Percentiles rank a stretch among this genome's conserved stretches.
Evolutionary conservation across 30 jellyfish, hydroid and myxozoan genomes (phyloP).

Genomic region (Chironex yamaguchii): DNA sequence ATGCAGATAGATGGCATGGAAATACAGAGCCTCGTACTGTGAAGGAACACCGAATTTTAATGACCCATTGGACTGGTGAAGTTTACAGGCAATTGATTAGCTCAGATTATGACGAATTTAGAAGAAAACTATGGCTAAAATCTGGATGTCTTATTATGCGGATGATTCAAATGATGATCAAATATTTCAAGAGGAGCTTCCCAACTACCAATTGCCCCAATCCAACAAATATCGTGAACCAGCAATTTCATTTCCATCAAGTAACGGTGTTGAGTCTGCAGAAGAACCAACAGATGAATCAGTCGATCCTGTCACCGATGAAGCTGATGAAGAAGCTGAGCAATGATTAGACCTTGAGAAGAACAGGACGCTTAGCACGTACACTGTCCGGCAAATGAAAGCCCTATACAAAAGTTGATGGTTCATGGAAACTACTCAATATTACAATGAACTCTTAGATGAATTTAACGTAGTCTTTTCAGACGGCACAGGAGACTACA

Average conservation of each 20-base stretch:
- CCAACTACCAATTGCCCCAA: too few relatives aligned
- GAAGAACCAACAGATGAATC: too few relatives aligned
- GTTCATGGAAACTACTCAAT: neutral
- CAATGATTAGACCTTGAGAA: neutral
- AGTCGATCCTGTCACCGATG: too few relatives aligned
- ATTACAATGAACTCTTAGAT: neutral
- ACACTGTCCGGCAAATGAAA: slow-evolving; percentile 18
- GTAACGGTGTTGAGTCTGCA: too few relatives aligned
- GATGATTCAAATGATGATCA: slow-evolving; percentile 74
- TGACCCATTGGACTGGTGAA: slow-evolving; percentile 66
- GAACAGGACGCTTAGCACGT: slow-evolving; percentile 3
- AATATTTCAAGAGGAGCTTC: too few relatives aligned
- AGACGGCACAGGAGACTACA: too few relatives aligned
- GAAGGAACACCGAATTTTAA: slow-evolving; percentile 46
- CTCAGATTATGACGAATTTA: slow-evolving; percentile 19
- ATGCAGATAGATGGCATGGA: slow-evolving; percentile 53
- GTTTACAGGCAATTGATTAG: slow-evolving; percentile 34
- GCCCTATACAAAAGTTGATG: neutral
- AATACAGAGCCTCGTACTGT: slow-evolving; percentile 14
- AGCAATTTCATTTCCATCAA: too few relatives aligned
- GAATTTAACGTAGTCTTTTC: too few relatives aligned
- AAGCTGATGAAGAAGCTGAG: too few relatives aligned
- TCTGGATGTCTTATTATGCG: slow-evolving; percentile 77
- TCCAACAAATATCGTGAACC: too few relatives aligned
- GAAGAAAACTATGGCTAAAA: slow-evolving; percentile 52